A percentile compares a stretch with the other conserved stretches of the same genome.
These are phyloP conservation scores for Hemicrepidius hirtus DNA, from an alignment of 2,888 invertebrate genomes.

Conservation along the genomic window DNA sequence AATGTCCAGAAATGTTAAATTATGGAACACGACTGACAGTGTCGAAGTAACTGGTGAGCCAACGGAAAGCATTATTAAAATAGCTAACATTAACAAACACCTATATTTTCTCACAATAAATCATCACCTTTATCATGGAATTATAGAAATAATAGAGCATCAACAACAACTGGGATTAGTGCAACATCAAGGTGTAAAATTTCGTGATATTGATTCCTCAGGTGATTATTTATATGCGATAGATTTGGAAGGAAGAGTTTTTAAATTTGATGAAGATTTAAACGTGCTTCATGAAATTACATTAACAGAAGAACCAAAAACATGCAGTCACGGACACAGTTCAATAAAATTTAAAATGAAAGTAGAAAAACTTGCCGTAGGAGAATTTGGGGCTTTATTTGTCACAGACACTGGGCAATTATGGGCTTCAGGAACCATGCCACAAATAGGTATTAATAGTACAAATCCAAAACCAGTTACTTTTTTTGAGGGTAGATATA, in stretches of 20 bases:
- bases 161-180: slow-evolving; percentile 72
- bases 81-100: slow-evolving; percentile 71
- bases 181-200: slow-evolving; percentile 74
- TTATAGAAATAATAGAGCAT: slow-evolving; percentile 64
- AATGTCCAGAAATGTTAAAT: slow-evolving; percentile 44
- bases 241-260: slow-evolving; percentile 77
- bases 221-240: slow-evolving; percentile 77
- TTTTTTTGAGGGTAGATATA: slow-evolving; percentile 81
- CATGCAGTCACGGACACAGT: slow-evolving; percentile 80
- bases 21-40: slow-evolving; percentile 64
- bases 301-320: slow-evolving; percentile 79
- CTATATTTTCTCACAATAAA: slow-evolving; percentile 72
- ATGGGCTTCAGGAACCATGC: slow-evolving; percentile 82
- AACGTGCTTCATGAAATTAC: slow-evolving; percentile 77
- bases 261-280: slow-evolving; percentile 75
- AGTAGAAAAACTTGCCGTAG: slow-evolving; percentile 78
- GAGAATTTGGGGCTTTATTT: slow-evolving; percentile 78
- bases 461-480: slow-evolving; percentile 78
- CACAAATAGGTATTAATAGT: slow-evolving; percentile 78
- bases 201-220: slow-evolving; percentile 79
- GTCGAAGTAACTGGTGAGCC: slow-evolving; percentile 64
- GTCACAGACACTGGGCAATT: slow-evolving; percentile 80
- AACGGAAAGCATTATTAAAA: slow-evolving; percentile 68
- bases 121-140: slow-evolving; percentile 71
- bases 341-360: slow-evolving; percentile 76